Percentiles rank a stretch among this genome's conserved stretches.
Conservation (phyloP, 2,113 vertebrate genomes). For the Lathamus discolor region DNA sequence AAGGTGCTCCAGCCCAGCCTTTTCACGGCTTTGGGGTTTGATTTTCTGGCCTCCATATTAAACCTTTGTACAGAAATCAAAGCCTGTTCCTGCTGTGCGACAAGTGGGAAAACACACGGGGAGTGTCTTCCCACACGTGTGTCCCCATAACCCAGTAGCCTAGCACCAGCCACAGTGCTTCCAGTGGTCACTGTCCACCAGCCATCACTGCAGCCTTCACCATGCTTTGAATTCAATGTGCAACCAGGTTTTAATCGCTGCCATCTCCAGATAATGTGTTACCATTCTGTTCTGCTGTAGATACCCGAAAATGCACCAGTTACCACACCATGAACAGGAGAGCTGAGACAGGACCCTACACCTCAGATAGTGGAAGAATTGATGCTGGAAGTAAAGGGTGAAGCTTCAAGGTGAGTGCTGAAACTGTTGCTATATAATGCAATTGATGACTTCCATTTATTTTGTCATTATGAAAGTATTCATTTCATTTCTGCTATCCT, state of each 20-base stretch:
- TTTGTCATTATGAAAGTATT: background rate
- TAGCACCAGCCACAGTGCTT: background rate
- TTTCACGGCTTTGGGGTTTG: background rate
- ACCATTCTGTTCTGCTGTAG: background rate
- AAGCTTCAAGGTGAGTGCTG: slow-evolving; percentile 59
- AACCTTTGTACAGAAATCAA: background rate
- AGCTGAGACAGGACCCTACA: background rate
- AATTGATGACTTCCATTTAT: background rate
- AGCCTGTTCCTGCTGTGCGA: background rate
- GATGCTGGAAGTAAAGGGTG: background rate
- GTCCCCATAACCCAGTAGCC: background rate
- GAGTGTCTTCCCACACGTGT: accelerated
- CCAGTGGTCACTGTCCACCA: background rate
- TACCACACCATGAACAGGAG: background rate
- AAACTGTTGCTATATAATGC: accelerated
- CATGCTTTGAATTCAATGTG: accelerated
- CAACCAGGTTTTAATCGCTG: background rate
- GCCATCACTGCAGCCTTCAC: no score
- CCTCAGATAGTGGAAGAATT: background rate
- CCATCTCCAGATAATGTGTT: background rate
- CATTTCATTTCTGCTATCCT: background rate
- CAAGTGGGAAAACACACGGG: background rate
- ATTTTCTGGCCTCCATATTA: background rate
- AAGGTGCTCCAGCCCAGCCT: background rate
- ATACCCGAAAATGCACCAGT: background rate